These are phyloP conservation scores for Parnassius glacialis DNA, from an alignment of 2,888 invertebrate genomes.

Conservation along the genomic window DNA sequence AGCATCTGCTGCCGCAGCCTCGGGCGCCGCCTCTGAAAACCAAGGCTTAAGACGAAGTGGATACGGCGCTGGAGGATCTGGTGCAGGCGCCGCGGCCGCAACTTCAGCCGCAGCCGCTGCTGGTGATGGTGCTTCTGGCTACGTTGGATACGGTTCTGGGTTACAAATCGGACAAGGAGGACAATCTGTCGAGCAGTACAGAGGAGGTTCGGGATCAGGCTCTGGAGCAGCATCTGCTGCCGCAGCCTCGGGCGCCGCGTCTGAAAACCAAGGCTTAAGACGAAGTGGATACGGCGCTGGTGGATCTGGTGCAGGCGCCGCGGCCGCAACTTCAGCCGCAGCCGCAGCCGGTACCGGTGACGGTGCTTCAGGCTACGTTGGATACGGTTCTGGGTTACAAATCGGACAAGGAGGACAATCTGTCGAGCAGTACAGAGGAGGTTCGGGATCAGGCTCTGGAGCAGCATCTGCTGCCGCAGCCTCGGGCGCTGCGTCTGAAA, in stretches of 20 bases:
- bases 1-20: no score
- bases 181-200: not conserved
- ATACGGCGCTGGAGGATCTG: not conserved
- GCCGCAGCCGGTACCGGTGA: no score
- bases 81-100: not conserved
- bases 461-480: not conserved
- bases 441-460: not conserved
- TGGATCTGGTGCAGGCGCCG: no score
- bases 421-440: no score
- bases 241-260: not conserved
- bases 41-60: not conserved
- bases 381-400: no score
- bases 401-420: no score
- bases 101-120: not conserved
- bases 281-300: no score
- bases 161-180: not conserved
- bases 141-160: not conserved
- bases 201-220: constrained; percentile 2
- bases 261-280: no score
- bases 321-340: no score
- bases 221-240: constrained; percentile 16
- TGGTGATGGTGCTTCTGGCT: not conserved
- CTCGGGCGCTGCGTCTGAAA: no score
- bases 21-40: no score
- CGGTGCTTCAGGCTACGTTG: no score